Percentiles rank a stretch among this genome's conserved stretches.
These are phyloP conservation scores for Aradus depressus DNA, from an alignment of 2,888 invertebrate species.

Conservation along the genomic window DNA sequence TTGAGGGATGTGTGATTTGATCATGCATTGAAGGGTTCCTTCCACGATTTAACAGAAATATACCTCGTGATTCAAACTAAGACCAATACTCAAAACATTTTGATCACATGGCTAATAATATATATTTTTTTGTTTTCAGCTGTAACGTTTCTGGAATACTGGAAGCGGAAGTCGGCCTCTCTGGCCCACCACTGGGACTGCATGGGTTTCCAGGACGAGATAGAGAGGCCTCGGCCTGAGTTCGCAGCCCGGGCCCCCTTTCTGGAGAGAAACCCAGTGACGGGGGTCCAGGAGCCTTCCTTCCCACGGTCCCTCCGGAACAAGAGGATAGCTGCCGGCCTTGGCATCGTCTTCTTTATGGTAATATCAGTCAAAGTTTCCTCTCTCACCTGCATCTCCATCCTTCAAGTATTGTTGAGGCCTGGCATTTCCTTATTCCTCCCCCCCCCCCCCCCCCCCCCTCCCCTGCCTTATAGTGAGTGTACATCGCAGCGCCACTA, in stretches of 20 bases:
- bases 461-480: no score
- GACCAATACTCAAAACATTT: no score
- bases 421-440: no score
- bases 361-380: slow-evolving; percentile 32
- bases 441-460: no score
- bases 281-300: slow-evolving; percentile 43
- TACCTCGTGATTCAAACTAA: no score
- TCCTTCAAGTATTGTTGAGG: no score
- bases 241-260: slow-evolving; percentile 43
- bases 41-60: no score
- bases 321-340: slow-evolving; percentile 42
- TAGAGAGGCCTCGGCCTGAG: slow-evolving; percentile 45
- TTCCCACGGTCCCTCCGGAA: slow-evolving; percentile 40
- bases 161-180: slow-evolving; percentile 45
- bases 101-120: not conserved
- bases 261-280: slow-evolving; percentile 44
- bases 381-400: no score
- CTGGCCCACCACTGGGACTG: slow-evolving; percentile 47
- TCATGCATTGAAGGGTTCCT: no score
- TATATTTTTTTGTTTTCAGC: slow-evolving; percentile 35
- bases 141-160: slow-evolving; percentile 46
- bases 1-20: no score
- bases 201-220: slow-evolving; percentile 44
- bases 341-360: slow-evolving; percentile 44
- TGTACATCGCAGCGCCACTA: no score